Base-by-base conservation (phyloP, 2,888 invertebrate genomes). In the Nesidiocoris tenuis region DNA sequence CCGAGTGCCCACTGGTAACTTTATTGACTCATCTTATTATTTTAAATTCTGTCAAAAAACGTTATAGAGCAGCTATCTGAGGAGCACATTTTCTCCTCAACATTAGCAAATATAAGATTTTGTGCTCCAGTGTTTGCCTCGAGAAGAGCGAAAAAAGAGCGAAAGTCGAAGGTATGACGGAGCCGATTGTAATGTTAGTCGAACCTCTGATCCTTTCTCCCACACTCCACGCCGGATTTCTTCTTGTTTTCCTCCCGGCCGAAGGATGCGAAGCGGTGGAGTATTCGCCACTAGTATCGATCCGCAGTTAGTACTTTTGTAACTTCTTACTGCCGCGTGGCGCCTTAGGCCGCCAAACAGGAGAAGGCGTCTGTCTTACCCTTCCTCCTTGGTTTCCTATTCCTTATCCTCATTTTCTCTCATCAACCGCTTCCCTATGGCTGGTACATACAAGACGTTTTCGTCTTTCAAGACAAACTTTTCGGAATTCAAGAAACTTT, bases 321-420 rank as follows among this genome's bases (percentile, higher is more conserved):
- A 79, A 79, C 79, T 79, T 79, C 79, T 79, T 79, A 79, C 79
- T 77, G 77, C 79, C 77, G 76, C 75, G 77, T 79, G 79, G 79
- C 79, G 79, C 79, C 79, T 77, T 74, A 19, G 71, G 74, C 67
- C 72, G 39, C 39, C 39, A 39, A 39, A 39, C 39, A 39, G 39
- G 39, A 55, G 72, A 59, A 64, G 57, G 70, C 64, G 74, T 71
- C 77, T 74, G 64, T 55, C 74, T 23, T 77, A 39, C 74, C 71
- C 64, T 39, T 54, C 76, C 5, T 67, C n/a, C 78, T 71, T 22
- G 5, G 2, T n/a, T 55, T 19, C 56, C 56, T 18, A 17, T 39
- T 39, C 65, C 39, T 24, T 39, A 5, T 17, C 65, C 9, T 19
- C 39, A 65, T 55, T 56, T 67, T 67, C 39, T 23, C 39, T 39